Evolutionary conservation across 2,113 vertebrate species (phyloP).

Genomic region (Entelurus aequoreus): DNA sequence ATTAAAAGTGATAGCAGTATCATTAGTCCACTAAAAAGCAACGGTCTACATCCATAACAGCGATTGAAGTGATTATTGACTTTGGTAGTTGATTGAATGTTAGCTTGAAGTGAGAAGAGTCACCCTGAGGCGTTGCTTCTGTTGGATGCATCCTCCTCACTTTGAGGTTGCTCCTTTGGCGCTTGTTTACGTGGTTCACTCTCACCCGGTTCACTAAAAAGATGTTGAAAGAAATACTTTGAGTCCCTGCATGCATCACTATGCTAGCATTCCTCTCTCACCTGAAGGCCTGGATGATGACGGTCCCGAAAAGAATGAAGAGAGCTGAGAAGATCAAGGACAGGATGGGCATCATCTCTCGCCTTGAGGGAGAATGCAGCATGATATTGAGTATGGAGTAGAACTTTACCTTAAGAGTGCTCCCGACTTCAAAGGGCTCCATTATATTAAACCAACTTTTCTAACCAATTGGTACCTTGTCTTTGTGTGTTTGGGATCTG

Average conservation of each 20-base stretch:
- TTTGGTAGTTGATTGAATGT: neutral
- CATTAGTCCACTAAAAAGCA: too few species aligned
- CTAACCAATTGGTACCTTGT: too few species aligned
- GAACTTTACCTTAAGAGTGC: too few species aligned
- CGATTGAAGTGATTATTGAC: too few species aligned
- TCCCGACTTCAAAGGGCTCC: too few species aligned
- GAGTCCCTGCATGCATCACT: neutral
- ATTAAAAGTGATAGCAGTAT: too few species aligned
- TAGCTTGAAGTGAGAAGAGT: neutral
- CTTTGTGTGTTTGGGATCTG: too few species aligned
- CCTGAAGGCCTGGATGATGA: conserved; percentile 93
- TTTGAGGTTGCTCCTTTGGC: conserved; percentile 65
- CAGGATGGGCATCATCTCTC: conserved; percentile 92
- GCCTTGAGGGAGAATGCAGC: conserved; percentile 66
- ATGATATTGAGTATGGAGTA: neutral
- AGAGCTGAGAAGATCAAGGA: conserved; percentile 89
- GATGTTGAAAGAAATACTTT: neutral
- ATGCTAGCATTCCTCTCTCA: conserved; percentile 30
- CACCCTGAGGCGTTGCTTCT: conserved; percentile 66
- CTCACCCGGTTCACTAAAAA: conserved; percentile 81
- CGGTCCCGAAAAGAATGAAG: conserved; percentile 91
- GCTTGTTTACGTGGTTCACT: conserved; percentile 75
- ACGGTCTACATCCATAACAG: too few species aligned
- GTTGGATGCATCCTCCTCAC: conserved; percentile 61
- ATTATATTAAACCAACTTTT: too few species aligned